Evolutionary conservation across 1,140 invertebrate species (phyloP).

Genomic region (Cydia pomonella): DNA sequence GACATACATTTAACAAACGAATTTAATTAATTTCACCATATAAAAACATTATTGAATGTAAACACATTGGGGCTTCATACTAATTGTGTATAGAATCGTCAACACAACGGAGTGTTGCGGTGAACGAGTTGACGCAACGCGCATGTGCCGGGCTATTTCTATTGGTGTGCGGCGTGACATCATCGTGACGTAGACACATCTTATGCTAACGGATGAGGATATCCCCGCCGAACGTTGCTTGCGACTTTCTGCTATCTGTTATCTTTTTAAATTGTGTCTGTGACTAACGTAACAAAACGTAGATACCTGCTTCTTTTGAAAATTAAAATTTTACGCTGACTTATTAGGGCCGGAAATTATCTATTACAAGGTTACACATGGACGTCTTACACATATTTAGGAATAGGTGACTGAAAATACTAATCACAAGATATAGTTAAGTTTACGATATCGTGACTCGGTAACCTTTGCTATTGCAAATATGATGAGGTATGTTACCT

Average conservation of each 20-base stretch:
- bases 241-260: slow-evolving; percentile 39
- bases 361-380: background rate
- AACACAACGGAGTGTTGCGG: slow-evolving; percentile 48
- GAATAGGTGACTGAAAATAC: background rate
- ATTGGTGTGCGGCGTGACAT: slow-evolving; percentile 72
- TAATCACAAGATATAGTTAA: background rate
- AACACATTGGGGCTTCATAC: background rate
- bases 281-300: slow-evolving; percentile 15
- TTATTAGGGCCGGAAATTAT: background rate
- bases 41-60: background rate
- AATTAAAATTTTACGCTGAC: background rate
- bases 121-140: slow-evolving; percentile 65
- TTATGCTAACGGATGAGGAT: slow-evolving; percentile 70
- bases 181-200: slow-evolving; percentile 71
- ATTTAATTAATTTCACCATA: too few relatives aligned
- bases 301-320: slow-evolving; percentile 18
- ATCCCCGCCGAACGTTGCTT: slow-evolving; percentile 52
- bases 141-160: slow-evolving; percentile 70
- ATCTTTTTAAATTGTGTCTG: slow-evolving; percentile 35
- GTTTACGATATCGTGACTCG: background rate
- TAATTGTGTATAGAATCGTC: slow-evolving; percentile 37
- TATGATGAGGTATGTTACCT: too few relatives aligned
- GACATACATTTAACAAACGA: too few relatives aligned
- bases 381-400: background rate
- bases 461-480: too few relatives aligned